Evolutionary conservation across 2,888 invertebrate genomes (phyloP).

Genomic region (Candidula unifasciata): DNA sequence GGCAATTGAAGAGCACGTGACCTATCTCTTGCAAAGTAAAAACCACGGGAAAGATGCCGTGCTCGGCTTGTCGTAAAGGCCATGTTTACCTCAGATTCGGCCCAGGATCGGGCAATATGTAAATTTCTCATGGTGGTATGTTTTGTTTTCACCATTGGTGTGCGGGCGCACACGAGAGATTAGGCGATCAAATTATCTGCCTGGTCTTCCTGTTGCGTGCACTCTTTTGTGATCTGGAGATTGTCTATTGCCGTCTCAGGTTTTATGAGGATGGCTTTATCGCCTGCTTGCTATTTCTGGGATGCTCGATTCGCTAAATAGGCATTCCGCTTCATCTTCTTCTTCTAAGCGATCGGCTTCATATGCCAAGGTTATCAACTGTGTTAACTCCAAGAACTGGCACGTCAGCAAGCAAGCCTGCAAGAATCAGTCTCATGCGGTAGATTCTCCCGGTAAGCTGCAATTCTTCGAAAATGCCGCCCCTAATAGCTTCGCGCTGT

Average conservation of each 20-base stretch:
- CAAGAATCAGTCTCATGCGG: no score
- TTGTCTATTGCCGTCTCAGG: conserved; percentile 25
- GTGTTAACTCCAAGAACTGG: no score
- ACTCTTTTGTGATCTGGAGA: conserved; percentile 41
- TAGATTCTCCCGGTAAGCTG: no score
- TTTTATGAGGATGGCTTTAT: conserved; percentile 28
- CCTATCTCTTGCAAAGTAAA: conserved; percentile 32
- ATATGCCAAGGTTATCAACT: no score
- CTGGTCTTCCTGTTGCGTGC: conserved; percentile 35
- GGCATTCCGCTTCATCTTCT: neutral
- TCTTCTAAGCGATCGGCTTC: no score
- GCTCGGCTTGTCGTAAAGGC: conserved; percentile 33
- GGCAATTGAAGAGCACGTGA: conserved; percentile 42
- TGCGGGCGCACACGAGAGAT: conserved; percentile 41
- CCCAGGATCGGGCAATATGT: conserved; percentile 43
- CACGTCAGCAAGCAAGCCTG: no score
- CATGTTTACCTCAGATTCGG: conserved; percentile 43
- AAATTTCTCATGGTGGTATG: conserved; percentile 50
- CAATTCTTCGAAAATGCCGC: no score
- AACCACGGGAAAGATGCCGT: conserved; percentile 28
- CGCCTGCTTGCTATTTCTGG: neutral
- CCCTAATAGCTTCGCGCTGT: no score
- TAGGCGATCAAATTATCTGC: conserved; percentile 47
- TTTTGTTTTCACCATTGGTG: conserved; percentile 50
- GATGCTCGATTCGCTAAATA: neutral